These are phyloP conservation scores for Shargacucullia verbasci DNA, from an alignment of 2,888 invertebrate genomes.

Conservation along the genomic window DNA sequence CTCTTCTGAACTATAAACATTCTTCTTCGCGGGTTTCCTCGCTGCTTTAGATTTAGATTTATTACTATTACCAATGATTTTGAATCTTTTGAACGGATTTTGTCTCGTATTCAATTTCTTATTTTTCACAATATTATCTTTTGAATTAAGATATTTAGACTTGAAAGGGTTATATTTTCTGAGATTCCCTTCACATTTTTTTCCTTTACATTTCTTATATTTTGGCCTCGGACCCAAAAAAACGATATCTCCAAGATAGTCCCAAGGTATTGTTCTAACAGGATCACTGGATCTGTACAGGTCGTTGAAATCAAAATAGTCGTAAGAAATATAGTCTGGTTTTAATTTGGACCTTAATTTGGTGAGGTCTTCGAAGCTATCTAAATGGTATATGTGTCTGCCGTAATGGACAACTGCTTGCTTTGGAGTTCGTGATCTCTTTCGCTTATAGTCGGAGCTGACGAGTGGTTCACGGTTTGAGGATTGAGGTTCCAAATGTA, in stretches of 20 bases:
- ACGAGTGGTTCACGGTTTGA: not conserved
- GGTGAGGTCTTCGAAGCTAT: not conserved
- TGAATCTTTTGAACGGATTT: constrained; percentile 13
- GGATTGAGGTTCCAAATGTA: accelerated
- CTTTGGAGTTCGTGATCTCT: not conserved
- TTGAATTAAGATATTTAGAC: too few species aligned
- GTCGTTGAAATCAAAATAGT: constrained; percentile 52
- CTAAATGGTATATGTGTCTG: constrained; percentile 10
- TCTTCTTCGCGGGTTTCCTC: not conserved
- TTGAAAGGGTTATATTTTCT: constrained; percentile 8
- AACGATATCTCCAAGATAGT: constrained; percentile 53
- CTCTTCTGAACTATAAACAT: not conserved
- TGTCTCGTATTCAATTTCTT: not conserved
- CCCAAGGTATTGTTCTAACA: constrained; percentile 18
- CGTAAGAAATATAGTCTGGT: constrained; percentile 26
- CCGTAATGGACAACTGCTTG: constrained; percentile 17
- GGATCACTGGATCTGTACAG: constrained; percentile 8
- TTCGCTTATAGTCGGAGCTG: not conserved
- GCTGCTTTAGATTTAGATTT: not conserved
- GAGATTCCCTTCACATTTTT: not conserved
- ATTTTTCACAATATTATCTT: not conserved
- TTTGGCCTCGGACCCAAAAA: not conserved
- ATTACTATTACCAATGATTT: constrained; percentile 17
- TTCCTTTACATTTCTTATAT: not conserved
- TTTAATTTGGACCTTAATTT: constrained; percentile 4